Evolutionary conservation across 2,797 vertebrate genomes (phyloP).

Genomic region (Podargus strigoides): DNA sequence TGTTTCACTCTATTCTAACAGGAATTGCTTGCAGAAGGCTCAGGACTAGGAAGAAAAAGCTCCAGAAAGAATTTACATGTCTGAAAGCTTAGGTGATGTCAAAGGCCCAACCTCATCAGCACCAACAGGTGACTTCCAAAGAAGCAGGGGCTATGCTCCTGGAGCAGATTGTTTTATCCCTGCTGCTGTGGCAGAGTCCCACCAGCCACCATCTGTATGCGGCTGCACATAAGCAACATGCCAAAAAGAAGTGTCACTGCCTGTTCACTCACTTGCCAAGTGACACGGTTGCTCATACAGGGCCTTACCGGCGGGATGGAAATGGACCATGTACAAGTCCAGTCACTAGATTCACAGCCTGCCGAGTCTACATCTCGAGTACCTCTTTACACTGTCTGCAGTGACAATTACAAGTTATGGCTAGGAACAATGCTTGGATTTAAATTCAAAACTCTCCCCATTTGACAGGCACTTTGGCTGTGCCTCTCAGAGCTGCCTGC

Average conservation of each 20-base stretch:
- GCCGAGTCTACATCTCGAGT: not conserved
- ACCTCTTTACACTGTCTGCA: not conserved
- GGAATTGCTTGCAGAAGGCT: not conserved
- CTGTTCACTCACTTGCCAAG: not conserved
- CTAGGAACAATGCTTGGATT: not conserved
- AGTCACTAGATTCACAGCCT: not conserved
- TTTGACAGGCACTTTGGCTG: not conserved
- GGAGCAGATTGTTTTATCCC: not conserved
- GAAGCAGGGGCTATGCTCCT: not conserved
- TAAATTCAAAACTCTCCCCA: not conserved
- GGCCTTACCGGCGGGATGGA: not conserved
- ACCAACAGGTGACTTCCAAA: not conserved
- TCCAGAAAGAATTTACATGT: not conserved
- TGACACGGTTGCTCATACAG: not conserved
- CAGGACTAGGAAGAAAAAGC: not conserved
- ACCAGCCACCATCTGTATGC: accelerated
- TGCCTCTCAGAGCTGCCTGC: not conserved
- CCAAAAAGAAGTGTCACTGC: not conserved
- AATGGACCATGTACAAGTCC: not conserved
- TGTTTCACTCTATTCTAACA: not conserved
- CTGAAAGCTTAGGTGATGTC: not conserved
- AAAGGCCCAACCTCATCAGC: not conserved
- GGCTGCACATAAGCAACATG: not conserved
- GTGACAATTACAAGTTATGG: not conserved
- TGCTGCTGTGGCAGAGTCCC: not conserved